These are phyloP conservation scores for Scalopus aquaticus DNA, from an alignment of 2,113 vertebrate genomes.

Conservation along the genomic window DNA sequence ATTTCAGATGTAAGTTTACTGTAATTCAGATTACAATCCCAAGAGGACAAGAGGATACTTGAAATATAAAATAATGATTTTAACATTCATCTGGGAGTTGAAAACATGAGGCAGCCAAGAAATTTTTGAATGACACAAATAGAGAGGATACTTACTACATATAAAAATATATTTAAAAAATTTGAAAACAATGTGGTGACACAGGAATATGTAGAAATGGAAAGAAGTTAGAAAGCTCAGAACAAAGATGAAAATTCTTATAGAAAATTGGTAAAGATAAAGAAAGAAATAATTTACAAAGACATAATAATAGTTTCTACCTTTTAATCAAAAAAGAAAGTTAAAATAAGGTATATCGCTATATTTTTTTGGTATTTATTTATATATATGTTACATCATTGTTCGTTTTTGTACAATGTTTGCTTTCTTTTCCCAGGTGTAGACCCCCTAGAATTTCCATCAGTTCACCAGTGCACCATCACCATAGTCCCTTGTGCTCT, in stretches of 20 bases:
- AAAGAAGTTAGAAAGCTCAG: not conserved
- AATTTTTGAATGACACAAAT: conserved; percentile 41
- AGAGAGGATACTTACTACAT: conserved; percentile 30
- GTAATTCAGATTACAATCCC: conserved; percentile 54
- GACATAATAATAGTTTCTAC: not conserved
- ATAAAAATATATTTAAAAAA: conserved; percentile 53
- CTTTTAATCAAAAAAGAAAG: not conserved
- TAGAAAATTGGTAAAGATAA: not conserved
- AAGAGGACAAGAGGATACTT: conserved; percentile 41
- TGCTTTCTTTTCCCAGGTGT: too few relatives aligned
- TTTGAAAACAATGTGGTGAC: conserved; percentile 2
- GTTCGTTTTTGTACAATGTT: too few relatives aligned
- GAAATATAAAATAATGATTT: conserved; percentile 61
- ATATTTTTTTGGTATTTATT: too few relatives aligned
- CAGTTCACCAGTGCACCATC: too few relatives aligned
- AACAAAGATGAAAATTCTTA: not conserved
- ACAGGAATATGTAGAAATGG: not conserved
- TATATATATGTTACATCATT: too few relatives aligned
- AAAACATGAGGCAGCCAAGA: conserved; percentile 29
- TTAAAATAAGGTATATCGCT: not conserved
- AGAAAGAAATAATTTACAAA: not conserved
- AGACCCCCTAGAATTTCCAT: too few relatives aligned
- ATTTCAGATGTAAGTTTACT: conserved; percentile 57
- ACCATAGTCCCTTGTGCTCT: too few relatives aligned
- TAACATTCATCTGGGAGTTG: conserved; percentile 66